Evolutionary conservation across 2,888 invertebrate species (phyloP).

Genomic region (Melanostoma scalare): DNA sequence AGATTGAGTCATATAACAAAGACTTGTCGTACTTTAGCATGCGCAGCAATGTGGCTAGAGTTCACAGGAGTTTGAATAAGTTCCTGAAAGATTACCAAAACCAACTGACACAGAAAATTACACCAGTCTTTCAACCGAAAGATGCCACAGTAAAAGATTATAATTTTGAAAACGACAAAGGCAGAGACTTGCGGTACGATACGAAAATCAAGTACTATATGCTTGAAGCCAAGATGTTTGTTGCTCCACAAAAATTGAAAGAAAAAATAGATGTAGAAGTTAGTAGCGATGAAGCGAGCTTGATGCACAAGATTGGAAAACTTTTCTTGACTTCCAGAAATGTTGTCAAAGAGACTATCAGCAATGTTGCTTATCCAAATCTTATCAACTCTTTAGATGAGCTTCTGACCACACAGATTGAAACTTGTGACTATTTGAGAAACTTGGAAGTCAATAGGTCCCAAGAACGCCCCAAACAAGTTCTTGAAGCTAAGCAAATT

Average conservation of each 20-base stretch:
- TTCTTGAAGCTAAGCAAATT: conserved; percentile 90
- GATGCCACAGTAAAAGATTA: conserved; percentile 79
- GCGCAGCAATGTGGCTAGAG: conserved; percentile 93
- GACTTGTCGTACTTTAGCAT: conserved; percentile 97
- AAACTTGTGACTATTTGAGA: conserved; percentile 86
- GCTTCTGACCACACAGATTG: conserved; percentile 86
- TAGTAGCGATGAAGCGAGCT: conserved; percentile 22
- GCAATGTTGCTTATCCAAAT: conserved; percentile 84
- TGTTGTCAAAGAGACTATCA: conserved; percentile 86
- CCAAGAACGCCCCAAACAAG: conserved; percentile 87
- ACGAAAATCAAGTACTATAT: conserved; percentile 77
- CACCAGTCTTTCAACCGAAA: conserved; percentile 80
- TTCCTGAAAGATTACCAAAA: conserved; percentile 93
- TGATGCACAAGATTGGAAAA: conserved; percentile 80
- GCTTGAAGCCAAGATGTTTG: conserved; percentile 80
- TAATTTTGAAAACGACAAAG: conserved; percentile 78
- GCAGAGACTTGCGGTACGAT: conserved; percentile 80
- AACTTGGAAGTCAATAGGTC: conserved; percentile 82
- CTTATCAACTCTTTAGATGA: conserved; percentile 86
- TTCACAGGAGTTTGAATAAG: conserved; percentile 93
- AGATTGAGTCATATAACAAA: conserved; percentile 96
- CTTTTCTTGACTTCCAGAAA: conserved; percentile 85
- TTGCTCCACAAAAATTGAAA: conserved; percentile 77
- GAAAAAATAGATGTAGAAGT: conserved; percentile 73
- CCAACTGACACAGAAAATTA: conserved; percentile 80